phyloP scores from a whole-genome alignment of 2,113 vertebrate species.

The Macrotis lagotis region DNA sequence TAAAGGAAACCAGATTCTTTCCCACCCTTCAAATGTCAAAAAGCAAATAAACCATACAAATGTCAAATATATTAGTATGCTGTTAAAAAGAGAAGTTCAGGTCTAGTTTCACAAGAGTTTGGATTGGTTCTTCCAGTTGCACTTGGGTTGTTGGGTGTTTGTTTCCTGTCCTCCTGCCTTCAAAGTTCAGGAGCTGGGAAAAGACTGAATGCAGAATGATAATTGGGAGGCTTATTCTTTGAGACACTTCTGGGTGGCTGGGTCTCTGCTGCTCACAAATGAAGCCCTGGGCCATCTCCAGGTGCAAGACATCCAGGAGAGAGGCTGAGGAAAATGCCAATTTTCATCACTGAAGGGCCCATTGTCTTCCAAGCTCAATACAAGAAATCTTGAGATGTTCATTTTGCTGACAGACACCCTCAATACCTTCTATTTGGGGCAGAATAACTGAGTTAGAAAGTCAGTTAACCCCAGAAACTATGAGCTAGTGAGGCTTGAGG shows the following conservation, averaged over 20 bases:
- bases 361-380: not conserved
- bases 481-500: not conserved
- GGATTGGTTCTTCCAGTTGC: not conserved
- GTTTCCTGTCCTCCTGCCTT: not conserved
- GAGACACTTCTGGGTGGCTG: not conserved
- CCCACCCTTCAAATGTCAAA: not conserved
- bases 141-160: not conserved
- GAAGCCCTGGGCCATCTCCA: not conserved
- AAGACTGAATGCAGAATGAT: not conserved
- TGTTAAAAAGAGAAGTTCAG: not conserved
- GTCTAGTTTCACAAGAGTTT: not conserved
- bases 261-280: too few species aligned
- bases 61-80: not conserved
- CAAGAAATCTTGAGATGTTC: not conserved
- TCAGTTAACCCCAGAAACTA: not conserved
- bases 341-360: not conserved
- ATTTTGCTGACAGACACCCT: not conserved
- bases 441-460: not conserved
- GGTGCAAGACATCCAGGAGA: not conserved
- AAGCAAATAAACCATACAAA: not conserved
- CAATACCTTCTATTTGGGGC: not conserved
- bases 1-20: not conserved
- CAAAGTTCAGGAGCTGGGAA: not conserved
- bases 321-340: not conserved
- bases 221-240: not conserved